Base-by-base conservation (phyloP, 2,888 invertebrate species). In the Andrena bucephala region DNA sequence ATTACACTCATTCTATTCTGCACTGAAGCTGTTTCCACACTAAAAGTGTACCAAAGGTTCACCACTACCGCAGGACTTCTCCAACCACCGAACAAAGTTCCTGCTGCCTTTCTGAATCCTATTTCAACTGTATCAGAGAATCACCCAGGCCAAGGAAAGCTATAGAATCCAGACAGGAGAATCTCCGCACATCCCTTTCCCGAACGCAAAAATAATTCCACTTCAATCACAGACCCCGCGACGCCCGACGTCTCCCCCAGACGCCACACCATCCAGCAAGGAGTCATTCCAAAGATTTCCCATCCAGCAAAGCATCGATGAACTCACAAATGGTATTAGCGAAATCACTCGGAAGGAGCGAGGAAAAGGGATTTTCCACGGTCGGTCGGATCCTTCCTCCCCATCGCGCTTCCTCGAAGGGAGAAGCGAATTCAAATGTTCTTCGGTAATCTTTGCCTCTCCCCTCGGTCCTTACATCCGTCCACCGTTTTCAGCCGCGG, bases 301-400 rank as follows among this genome's bases (percentile, higher is more conserved):
- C 68, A 27, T 73, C 65, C 68, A 59, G 59, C 42, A 24, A 29
- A 52, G 65, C 74, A 76, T 69, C 86, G 70, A 82, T 84, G 83
- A 82, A 77, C 82, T 86, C 73, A 67, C 81, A 81, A 84, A 86
- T 80, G 79, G 50, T 70, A 82, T 82, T 79, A 79, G 80, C 67
- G 83, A 80, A 75, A 80, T 85, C 74, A 29, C 68, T 71, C 24
- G 80, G 73, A 83, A 85, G 54, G 59, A 76, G 79, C 52, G n/a
- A 27, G 36, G 73, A 77, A 77, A 77, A 52, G 63, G 68, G 70
- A 83, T 85, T 76, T 79, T 70, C 75, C 71, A 68, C 62, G 71
- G 42, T 54, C 54, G 77, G 67, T 57, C 42, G 16, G 42, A 16
- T 65, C 65, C 27, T 27, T 27, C 52, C 6, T 27, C 33, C 8